Evolutionary conservation across 2,888 invertebrate species (phyloP).

Genomic region (Thymelicus acteon): DNA sequence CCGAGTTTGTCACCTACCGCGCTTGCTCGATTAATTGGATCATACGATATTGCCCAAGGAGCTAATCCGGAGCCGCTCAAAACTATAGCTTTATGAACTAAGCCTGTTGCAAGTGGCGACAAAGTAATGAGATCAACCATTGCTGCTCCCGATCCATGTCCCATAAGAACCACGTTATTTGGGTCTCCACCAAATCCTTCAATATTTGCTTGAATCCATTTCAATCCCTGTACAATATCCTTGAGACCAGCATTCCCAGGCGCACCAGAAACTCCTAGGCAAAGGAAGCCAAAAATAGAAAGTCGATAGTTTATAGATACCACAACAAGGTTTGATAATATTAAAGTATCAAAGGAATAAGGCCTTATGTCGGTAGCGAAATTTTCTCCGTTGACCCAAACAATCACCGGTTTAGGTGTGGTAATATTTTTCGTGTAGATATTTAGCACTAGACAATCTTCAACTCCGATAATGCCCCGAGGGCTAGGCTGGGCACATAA

Average conservation of each 20-base stretch:
- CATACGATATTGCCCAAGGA: slow-evolving; percentile 74
- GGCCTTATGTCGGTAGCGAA: slow-evolving; percentile 54
- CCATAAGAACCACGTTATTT: slow-evolving; percentile 90
- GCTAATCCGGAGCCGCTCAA: slow-evolving; percentile 71
- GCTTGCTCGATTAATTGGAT: slow-evolving; percentile 64
- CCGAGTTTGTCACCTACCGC: slow-evolving; percentile 58
- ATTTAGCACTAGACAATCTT: slow-evolving; percentile 70
- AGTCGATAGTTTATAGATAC: slow-evolving; percentile 87
- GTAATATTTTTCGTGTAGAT: slow-evolving; percentile 63
- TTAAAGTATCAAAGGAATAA: slow-evolving; percentile 83
- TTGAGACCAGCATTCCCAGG: slow-evolving; percentile 94
- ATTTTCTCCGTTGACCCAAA: slow-evolving; percentile 71
- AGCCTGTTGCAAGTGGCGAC: slow-evolving; percentile 56
- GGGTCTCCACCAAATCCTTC: slow-evolving; percentile 90
- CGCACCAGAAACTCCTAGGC: slow-evolving; percentile 83
- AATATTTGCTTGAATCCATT: slow-evolving; percentile 90
- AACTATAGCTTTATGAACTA: slow-evolving; percentile 69
- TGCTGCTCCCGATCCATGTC: slow-evolving; percentile 91
- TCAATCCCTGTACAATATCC: slow-evolving; percentile 92
- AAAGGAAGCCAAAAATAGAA: slow-evolving; percentile 90
- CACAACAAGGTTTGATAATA: slow-evolving; percentile 87
- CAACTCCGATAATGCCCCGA: slow-evolving; percentile 65
- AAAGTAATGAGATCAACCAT: slow-evolving; percentile 73
- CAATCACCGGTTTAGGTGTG: slow-evolving; percentile 65
- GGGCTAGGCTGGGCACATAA: slow-evolving; percentile 67